Percentiles rank a stretch among this genome's conserved stretches.
Evolutionary conservation across 2,113 vertebrate species (phyloP).

Genomic region (Thalassoma bifasciatum): DNA sequence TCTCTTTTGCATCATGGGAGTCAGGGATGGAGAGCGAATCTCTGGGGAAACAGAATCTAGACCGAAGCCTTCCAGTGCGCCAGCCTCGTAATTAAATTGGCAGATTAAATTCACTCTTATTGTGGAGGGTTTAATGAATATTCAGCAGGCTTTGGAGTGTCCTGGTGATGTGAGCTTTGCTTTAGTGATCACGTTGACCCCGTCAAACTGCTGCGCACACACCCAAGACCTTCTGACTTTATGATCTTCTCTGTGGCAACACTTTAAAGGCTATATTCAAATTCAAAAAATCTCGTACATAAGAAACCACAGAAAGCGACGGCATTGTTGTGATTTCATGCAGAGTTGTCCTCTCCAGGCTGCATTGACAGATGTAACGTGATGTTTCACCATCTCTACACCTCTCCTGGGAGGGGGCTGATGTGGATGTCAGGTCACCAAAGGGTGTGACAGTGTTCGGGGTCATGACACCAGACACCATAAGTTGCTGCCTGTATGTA

Average conservation of each 20-base stretch:
- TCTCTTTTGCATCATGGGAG: constrained; percentile 45
- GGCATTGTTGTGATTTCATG: background rate
- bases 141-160: constrained; percentile 57
- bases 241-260: constrained; percentile 36
- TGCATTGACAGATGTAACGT: background rate
- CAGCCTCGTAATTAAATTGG: constrained; percentile 77
- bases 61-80: constrained; percentile 65
- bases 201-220: constrained; percentile 36
- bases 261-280: constrained; percentile 11
- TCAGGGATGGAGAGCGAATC: constrained; percentile 64
- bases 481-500: no score
- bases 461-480: background rate
- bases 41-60: constrained; percentile 65
- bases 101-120: constrained; percentile 75
- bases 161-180: constrained; percentile 61
- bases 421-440: background rate
- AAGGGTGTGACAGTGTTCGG: background rate
- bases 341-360: background rate
- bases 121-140: constrained; percentile 77
- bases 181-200: constrained; percentile 60
- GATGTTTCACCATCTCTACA: background rate
- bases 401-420: constrained; percentile 1
- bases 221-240: constrained; percentile 52
- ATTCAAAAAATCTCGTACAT: no score
- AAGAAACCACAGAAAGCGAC: background rate